Base-by-base conservation (phyloP, 2,113 vertebrate genomes). In the Gymnogyps californianus region DNA sequence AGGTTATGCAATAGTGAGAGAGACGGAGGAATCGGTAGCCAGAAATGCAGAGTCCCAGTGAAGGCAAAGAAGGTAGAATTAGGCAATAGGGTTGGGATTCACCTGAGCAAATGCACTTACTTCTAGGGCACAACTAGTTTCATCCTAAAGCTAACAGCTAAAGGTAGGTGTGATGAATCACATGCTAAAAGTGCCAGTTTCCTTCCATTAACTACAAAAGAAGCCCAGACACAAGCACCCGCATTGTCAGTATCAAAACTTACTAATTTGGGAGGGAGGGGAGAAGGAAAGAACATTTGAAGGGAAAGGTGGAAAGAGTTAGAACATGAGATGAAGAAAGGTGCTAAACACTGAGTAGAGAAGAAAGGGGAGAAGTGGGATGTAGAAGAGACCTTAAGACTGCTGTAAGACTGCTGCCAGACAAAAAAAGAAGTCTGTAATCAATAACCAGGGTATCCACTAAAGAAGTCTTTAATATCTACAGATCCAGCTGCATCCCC, bases 361-460 rank as follows among this genome's bases (percentile, higher is more conserved):
- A 78, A 66, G 36, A 77, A 85, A 76, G 2, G 7, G 16, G 5
- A 65, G 34, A 87, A 82, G 7, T 32, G 11, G 10, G 18, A 62
- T 58, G 11, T 59, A 59, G 29, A 87, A 71, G 8, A 82, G 47
- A 67, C 15, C 10, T 54, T 66, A 61, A 58, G 32, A 36, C 22
- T 75, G 59, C 76, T 72, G 14, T 31, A 62, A 70, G 25, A 71
- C 14, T 85, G 10, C 31, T 71, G 26, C 8, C 12, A 76, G 21
- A 19, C 12, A 32, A 40, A 47, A 29, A 13, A 20, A 15, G 44
- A 40, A 24, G 8, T 24, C 28, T 69, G 9, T n/a, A 76, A 64
- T 31, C n/a, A 49, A 26, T 38, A 77, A 51, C 7, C 20, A 38
- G 26, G 1, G 1, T 38, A 49, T 36, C 19, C 0, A 4, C 5